Conservation (phyloP, 2,888 invertebrate genomes). For the Lasius platythorax region DNA sequence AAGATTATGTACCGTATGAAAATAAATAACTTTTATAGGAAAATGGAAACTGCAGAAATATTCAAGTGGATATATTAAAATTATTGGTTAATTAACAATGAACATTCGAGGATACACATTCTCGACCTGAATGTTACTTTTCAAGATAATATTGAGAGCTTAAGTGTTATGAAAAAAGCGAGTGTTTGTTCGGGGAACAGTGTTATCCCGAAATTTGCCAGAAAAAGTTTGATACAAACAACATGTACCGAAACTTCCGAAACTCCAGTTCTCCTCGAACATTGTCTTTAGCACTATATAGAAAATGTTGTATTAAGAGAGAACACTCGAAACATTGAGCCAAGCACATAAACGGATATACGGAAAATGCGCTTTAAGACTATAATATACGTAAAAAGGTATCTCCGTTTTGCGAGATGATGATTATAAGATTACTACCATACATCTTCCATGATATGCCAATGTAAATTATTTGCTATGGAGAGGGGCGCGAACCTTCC, state of each 20-base stretch:
- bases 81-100: neutral
- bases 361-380: constrained; percentile 42
- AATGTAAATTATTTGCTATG: constrained; percentile 73
- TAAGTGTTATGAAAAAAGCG: neutral
- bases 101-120: neutral
- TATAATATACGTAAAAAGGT: neutral
- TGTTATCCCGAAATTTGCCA: neutral
- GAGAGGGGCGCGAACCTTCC: constrained; percentile 10
- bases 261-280: neutral
- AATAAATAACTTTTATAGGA: neutral
- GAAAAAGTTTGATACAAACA: neutral
- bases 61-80: neutral
- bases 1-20: neutral
- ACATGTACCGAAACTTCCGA: neutral
- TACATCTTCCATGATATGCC: constrained; percentile 49
- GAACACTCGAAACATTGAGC: neutral
- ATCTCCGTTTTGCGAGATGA: neutral
- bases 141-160: neutral
- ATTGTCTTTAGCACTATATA: neutral
- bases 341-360: neutral
- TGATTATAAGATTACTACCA: constrained; percentile 65
- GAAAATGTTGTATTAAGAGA: neutral
- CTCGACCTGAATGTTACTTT: neutral
- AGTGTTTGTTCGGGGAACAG: neutral
- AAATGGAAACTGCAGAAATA: neutral